Base-by-base conservation (phyloP, 2,888 invertebrate species). In the Pseudoips prasinana region DNA sequence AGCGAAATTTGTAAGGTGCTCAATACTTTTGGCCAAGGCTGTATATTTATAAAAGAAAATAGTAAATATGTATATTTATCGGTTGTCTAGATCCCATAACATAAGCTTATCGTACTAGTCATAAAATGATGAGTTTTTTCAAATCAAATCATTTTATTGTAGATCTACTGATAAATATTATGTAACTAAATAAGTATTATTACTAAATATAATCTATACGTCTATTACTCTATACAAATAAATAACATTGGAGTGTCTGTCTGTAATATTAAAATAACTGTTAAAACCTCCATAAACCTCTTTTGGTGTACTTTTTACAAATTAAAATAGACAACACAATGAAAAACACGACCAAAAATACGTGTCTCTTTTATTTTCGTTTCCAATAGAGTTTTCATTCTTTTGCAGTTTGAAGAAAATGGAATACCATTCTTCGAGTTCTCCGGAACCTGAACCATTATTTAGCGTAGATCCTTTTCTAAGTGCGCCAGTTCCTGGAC, bases 381-480 rank as follows among this genome's bases (percentile, higher is more conserved):
- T 32, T 28, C 37, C 32, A 37, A 37, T 32, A 28, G 32, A 32
- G 32, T 37, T 29, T 37, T 37, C 28, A 32, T 40, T 40, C 35
- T 40, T 36, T 40, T 40, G 40, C 32, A 33, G 35, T 29, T 39
- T 34, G 27, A 33, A 33, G 33, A 36, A 34, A 34, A 39, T 39
- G 32, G 36, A 36, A 34, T 39, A 39, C 36, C 32, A 22, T 40
- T 40, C 36, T 36, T 40, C 35, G 35, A 36, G 37, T 37, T 37
- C 32, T 29, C 32, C 33, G 42, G 33, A 39, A 39, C 40, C 45
- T 41, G 38, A 29, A 45, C 45, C 40, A 41, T 45, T 33, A 34
- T 45, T 27, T 32, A 23, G 26, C 37, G 32, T 38, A 27, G 36
- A 40, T 40, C 40, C 40, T 40, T 37, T 37, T 37, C 35, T 24